Percentiles rank a stretch among this genome's conserved stretches.
These are phyloP conservation scores for Tiphia femorata DNA, from an alignment of 2,888 invertebrate species.

Conservation along the genomic window DNA sequence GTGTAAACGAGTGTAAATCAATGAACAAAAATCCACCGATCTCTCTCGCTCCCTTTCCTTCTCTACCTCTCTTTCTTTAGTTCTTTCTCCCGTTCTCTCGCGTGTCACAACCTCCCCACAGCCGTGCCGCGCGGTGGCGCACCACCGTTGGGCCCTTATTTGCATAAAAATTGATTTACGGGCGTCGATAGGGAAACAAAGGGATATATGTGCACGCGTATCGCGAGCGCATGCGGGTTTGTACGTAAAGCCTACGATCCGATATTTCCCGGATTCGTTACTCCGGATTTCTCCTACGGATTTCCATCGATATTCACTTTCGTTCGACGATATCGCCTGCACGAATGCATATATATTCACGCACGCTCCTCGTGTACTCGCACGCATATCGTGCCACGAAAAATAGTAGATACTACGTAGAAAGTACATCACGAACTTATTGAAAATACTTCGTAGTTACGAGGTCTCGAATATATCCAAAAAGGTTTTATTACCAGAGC, in stretches of 20 bases:
- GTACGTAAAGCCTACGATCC: no score
- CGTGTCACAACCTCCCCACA: conserved; percentile 7
- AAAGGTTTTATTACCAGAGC: no score
- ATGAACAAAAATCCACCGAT: conserved; percentile 34
- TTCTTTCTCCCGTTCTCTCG: background rate
- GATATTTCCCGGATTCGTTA: conserved; percentile 29
- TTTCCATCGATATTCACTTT: conserved; percentile 4
- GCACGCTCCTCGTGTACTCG: conserved; percentile 17
- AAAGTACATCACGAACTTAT: no score
- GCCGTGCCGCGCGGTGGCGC: conserved; percentile 7
- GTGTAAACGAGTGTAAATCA: conserved; percentile 43
- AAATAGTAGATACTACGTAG: no score
- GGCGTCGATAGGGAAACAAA: conserved; percentile 1
- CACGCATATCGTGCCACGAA: no score
- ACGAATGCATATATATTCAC: conserved; percentile 22
- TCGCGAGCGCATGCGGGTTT: no score
- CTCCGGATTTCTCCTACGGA: conserved; percentile 20
- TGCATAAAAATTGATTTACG: conserved; percentile 46
- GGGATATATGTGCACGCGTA: background rate
- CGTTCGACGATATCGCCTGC: conserved; percentile 4
- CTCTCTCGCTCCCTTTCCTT: background rate
- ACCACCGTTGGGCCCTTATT: conserved; percentile 33
- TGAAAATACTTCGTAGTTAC: no score
- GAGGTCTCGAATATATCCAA: no score
- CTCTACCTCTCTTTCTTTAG: background rate